Evolutionary conservation across 2,113 vertebrate genomes (phyloP), one percentile per base, ranked within the genome.

Genomic region (Etheostoma cragini): DNA sequence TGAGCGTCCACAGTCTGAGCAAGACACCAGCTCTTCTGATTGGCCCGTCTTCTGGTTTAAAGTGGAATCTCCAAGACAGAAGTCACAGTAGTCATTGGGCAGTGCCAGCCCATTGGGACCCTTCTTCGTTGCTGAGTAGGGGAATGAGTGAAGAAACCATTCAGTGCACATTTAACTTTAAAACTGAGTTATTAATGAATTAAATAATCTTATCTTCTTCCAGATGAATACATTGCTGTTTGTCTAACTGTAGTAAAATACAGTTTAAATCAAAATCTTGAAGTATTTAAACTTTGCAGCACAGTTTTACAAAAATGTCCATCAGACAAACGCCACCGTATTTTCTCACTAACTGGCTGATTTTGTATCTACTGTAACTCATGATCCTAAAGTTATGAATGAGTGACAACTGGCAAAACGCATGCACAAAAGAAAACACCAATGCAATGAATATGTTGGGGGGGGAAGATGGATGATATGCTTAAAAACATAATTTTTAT

Each of bases 51-150:
- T 99, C 95, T 99, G 98, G 93, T 99, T 99, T 92, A 98, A 95
- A 83, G 97, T 97, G 42, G 98, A 99, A 81, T 99, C 98, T 0
- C 98, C 98, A 89, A 99, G 92, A 83, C 98, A 99, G 94, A 99
- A 99, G 84, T 99, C 98, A 1, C 98, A 99, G 94, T 99, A 99
- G 86, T 99, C 98, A 87, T 99, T 99, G 86, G 98, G 98, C 71
- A 98, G 64, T 0, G 98, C 98, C 87, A 99, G 75, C 0, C 98
- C 98, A 0, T 99, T 97, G 0, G 98, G 98, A 1, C 98, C 98
- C 49, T 98, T 99, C 91, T 99, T 99, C 78, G 96, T 97, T 93
- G 94, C 94, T 95, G 56, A 70, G 46, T 0, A 58, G 15, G 24
- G 88, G 45, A 83, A 70, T 16, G 21, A 50, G 49, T 54, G 47